phyloP scores from a whole-genome alignment of 2,113 vertebrate genomes.

The Poecilia latipinna region DNA sequence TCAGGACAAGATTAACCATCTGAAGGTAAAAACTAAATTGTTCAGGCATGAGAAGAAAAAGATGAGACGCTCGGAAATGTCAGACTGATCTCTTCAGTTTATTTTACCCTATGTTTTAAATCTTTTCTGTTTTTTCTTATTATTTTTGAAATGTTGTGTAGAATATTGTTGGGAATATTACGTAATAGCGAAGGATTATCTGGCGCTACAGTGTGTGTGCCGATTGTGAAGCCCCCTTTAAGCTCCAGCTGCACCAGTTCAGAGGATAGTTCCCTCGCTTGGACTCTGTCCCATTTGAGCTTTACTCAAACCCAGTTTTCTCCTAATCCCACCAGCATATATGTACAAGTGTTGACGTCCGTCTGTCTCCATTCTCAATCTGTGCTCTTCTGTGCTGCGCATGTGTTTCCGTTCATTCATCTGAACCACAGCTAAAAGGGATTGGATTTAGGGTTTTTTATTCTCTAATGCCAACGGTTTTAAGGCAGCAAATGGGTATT shows the following conservation, averaged over 20 bases:
- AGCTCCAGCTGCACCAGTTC: conserved; percentile 61
- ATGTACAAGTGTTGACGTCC: conserved; percentile 31
- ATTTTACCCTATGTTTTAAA: background rate
- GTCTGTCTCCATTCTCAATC: conserved; percentile 48
- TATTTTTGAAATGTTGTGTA: conserved; percentile 4
- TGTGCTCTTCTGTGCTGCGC: conserved; percentile 8
- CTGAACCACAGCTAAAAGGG: conserved; percentile 64
- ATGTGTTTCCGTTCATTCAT: conserved; percentile 37
- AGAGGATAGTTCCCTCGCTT: conserved; percentile 49
- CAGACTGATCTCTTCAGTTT: background rate
- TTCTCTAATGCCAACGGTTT: conserved; percentile 65
- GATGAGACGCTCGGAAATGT: background rate
- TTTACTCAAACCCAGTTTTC: conserved; percentile 64
- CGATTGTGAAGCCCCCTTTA: conserved; percentile 40
- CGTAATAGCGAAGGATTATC: conserved; percentile 66
- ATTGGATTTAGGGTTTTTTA: conserved; percentile 72
- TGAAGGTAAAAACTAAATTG: conserved; percentile 75
- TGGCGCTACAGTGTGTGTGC: background rate
- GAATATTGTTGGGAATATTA: conserved; percentile 33
- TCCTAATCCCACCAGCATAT: conserved; percentile 72
- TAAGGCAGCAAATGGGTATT: conserved; percentile 47
- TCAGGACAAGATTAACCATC: conserved; percentile 78
- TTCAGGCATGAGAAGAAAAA: background rate
- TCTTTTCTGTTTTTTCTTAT: background rate
- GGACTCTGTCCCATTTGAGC: conserved; percentile 67